Evolutionary conservation across 92 coral and sea anemone species (phyloP).

Genomic region (Epizoanthus rinbou): DNA sequence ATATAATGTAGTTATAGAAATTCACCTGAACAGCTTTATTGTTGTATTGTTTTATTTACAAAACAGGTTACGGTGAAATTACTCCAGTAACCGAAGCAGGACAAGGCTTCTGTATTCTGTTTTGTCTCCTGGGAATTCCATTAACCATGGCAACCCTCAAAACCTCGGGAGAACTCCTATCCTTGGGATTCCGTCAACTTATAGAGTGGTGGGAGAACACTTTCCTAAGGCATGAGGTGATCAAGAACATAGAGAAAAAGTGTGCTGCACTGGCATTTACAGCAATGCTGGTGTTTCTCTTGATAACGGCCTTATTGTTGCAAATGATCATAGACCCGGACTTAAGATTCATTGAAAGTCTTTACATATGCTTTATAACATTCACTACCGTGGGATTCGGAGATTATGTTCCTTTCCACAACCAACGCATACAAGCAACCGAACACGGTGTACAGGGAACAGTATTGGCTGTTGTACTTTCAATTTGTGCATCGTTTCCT

Average conservation of each 20-base stretch:
- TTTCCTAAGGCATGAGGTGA: background rate
- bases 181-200: constrained; percentile 16
- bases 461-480: background rate
- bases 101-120: constrained; percentile 51
- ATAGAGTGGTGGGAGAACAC: constrained; percentile 20
- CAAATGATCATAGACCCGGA: background rate
- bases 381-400: constrained; percentile 36
- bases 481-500: constrained; percentile 15
- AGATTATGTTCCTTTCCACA: constrained; percentile 23
- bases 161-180: constrained; percentile 58
- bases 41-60: background rate
- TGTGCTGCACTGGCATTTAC: constrained; percentile 26
- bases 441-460: background rate
- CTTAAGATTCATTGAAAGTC: background rate
- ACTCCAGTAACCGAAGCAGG: constrained; percentile 57
- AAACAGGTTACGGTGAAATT: constrained; percentile 59
- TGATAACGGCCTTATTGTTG: background rate
- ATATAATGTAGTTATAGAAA: no score
- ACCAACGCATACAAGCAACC: background rate
- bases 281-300: constrained; percentile 6
- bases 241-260: constrained; percentile 16
- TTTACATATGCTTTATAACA: constrained; percentile 17
- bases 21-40: background rate
- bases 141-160: constrained; percentile 60
- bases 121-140: constrained; percentile 61